phyloP scores from a whole-genome alignment of 2,797 vertebrate species.

The Acrocephalus scirpaceus region DNA sequence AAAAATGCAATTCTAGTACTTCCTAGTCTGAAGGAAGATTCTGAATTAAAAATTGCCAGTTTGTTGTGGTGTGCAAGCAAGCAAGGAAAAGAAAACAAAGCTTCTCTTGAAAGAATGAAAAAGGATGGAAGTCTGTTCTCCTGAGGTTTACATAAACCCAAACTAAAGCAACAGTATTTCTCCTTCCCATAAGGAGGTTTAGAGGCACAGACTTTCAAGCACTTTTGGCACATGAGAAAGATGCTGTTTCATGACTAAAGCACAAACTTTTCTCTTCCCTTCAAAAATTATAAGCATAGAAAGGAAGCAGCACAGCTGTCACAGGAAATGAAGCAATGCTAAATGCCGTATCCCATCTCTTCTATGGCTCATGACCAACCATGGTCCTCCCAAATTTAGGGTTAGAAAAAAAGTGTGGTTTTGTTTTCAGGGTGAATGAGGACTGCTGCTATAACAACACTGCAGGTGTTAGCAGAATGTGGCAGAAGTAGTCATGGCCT shows the following conservation, averaged over 20 bases:
- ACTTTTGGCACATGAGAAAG: not conserved
- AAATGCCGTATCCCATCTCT: not conserved
- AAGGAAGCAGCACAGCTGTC: not conserved
- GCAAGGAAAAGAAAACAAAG: slow-evolving; percentile 6
- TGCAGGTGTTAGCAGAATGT: not conserved
- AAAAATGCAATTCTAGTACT: not conserved
- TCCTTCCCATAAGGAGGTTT: not conserved
- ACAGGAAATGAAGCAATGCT: not conserved
- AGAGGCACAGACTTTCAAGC: not conserved
- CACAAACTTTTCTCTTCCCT: not conserved
- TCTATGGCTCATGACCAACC: not conserved
- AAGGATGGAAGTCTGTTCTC: not conserved
- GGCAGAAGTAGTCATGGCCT: not conserved
- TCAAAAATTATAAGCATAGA: not conserved
- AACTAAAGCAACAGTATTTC: not conserved
- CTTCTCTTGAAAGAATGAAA: not conserved
- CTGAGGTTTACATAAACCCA: not conserved
- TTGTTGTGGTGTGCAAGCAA: not conserved
- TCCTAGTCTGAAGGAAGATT: not conserved
- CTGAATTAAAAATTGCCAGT: not conserved
- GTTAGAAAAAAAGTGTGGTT: not conserved
- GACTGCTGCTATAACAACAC: not conserved
- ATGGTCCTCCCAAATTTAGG: not conserved
- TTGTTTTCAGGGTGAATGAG: not conserved
- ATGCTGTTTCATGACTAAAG: not conserved